A percentile compares a stretch with the other conserved stretches of the same genome.
phyloP scores from a whole-genome alignment of 2,113 vertebrate genomes.

The Aspidoscelis tigris region DNA sequence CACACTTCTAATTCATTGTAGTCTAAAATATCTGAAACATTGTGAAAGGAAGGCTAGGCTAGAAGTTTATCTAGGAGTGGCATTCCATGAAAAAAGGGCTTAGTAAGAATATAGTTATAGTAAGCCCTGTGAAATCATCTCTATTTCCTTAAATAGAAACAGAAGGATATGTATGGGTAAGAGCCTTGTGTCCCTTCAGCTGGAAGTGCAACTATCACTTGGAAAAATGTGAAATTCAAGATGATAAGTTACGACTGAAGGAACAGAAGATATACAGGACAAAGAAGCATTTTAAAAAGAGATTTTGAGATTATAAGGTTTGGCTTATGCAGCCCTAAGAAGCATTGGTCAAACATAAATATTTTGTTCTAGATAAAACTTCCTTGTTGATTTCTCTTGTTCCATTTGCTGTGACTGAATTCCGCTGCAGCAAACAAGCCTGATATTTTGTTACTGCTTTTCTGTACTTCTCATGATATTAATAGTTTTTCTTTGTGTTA shows the following conservation, averaged over 20 bases:
- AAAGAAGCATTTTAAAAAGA: background rate
- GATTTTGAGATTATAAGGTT: background rate
- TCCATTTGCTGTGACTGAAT: background rate
- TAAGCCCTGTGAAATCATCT: background rate
- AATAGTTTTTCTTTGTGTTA: too few relatives aligned
- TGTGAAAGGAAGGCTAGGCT: background rate
- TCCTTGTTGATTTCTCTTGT: background rate
- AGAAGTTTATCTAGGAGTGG: background rate
- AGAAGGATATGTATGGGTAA: background rate
- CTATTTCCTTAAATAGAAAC: background rate
- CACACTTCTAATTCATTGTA: too few relatives aligned
- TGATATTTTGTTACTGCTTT: too few relatives aligned
- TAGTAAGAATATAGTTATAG: background rate
- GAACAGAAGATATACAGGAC: background rate
- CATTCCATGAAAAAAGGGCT: background rate
- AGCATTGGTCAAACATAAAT: too few relatives aligned
- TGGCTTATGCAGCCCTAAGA: background rate
- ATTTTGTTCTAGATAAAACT: background rate
- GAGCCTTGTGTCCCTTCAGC: background rate
- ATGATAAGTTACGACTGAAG: fast-evolving
- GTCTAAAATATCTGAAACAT: too few relatives aligned
- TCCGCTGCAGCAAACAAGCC: background rate
- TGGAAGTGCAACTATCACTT: background rate
- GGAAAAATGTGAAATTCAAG: background rate
- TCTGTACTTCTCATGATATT: too few relatives aligned